Evolutionary conservation across 2,888 invertebrate species (phyloP), one percentile per base, ranked within the genome.

Genomic region (Shargacucullia verbasci): DNA sequence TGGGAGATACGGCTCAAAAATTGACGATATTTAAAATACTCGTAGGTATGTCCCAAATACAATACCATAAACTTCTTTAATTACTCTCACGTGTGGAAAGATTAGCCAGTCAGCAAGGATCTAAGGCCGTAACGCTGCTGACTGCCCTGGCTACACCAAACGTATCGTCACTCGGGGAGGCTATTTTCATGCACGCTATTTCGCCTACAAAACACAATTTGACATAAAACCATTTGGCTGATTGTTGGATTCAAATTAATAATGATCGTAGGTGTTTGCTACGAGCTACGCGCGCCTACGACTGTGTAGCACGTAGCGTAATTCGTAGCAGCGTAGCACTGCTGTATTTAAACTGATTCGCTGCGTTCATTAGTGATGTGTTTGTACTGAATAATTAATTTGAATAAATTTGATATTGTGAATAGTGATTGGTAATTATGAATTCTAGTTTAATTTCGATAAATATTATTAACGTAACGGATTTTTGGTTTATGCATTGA

Each of bases 301-400:
- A 39, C 1, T 9, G 11, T 57, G 74, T 65, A 64, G 58, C 65
- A 27, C 68, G 73, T 74, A 71, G 78, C 59, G 11, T 25, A 10
- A 35, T 35, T 44, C 59, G 73, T 64, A 73, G 73, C 53, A 6
- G 38, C 70, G 70, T 76, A 73, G 76, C 68, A 50, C 31, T 41
- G 39, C 37, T 47, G 25, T 14, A 2, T 47, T 40, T 43, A 13
- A 39, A 37, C 29, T 49, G 47, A 52, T 53, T 45, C 35, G 50
- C 55, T 62, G 50, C 59, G 55, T 43, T 49, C 12, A 40, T 65
- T 59, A 61, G 57, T 48, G 47, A 34, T 45, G 52, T 38, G 29
- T 35, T 47, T 27, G 11, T 41, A 12, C n/a, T 33, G 7, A 66
- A 6, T 46, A 41, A 12, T 49, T 48, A 33, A 20, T 33, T 13